phyloP scores from a whole-genome alignment of 2,113 vertebrate species.

The Dissostichus mawsoni region DNA sequence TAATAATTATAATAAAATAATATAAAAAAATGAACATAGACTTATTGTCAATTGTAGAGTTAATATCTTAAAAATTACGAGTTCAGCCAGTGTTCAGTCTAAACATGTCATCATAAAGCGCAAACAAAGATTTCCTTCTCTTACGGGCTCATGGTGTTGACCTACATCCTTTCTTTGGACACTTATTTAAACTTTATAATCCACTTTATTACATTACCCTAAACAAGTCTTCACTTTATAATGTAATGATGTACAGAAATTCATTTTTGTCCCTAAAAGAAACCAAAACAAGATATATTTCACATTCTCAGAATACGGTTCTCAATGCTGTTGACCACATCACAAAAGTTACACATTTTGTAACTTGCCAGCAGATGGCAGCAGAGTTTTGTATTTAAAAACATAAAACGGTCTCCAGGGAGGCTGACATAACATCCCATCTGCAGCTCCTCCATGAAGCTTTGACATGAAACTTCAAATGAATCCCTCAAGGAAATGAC shows the following conservation, averaged over 20 bases:
- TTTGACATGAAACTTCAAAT: conserved; percentile 39
- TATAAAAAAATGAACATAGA: no score
- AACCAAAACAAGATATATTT: background rate
- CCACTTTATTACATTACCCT: background rate
- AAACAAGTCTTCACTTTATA: background rate
- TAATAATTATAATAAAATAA: no score
- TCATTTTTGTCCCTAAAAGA: background rate
- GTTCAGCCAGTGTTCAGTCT: no score
- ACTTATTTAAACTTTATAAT: background rate
- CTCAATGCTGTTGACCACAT: background rate
- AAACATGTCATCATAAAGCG: no score
- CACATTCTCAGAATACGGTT: background rate
- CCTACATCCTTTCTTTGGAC: background rate
- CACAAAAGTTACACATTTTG: no score
- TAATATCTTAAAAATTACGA: no score
- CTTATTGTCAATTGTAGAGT: no score
- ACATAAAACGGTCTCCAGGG: conserved; percentile 1
- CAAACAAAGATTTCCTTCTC: no score
- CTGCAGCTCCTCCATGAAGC: conserved; percentile 30
- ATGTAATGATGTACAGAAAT: background rate
- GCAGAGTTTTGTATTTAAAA: conserved; percentile 53
- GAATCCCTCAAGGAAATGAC: conserved; percentile 15
- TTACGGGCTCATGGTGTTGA: background rate
- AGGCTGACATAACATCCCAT: conserved; percentile 53
- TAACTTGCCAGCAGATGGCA: conserved; percentile 67